Base-by-base conservation (phyloP, 2,888 invertebrate genomes). In the Endomychus coccineus region DNA sequence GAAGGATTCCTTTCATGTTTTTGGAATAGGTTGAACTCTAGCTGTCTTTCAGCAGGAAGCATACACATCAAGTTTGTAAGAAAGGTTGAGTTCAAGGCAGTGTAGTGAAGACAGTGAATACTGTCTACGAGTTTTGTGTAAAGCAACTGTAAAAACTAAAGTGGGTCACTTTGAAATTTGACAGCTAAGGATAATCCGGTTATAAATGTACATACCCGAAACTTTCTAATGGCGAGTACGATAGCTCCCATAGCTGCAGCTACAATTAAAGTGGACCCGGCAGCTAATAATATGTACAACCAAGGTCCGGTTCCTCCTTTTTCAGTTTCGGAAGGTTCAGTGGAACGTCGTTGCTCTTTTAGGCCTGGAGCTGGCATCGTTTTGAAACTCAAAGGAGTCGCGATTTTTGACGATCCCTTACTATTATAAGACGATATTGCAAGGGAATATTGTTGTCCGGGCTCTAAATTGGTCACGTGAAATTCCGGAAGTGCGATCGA, bases 391-490 rank as follows among this genome's bases (percentile, higher is more conserved):
- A 73, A 46, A 3, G 67, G 62, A 10, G 61, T 56, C 1, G 67
- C 55, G 33, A 59, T 59, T 41, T 61, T 60, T 42, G 73, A 72
- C 48, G 65, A 59, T 32, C 63, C 65, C 59, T 84, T 85, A 45
- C 70, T 71, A 61, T 86, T 86, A 60, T 74, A 75, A 2, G 85
- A 78, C 50, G 76, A 77, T 10, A 83, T 70, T 6, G 55, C 54
- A 12, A 58, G 52, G 44, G 57, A 55, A 50, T 71, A 70, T 37
- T 69, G 68, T 27, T 66, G 66, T 27, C 70, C 69, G 3, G 72
- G 65, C 43, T 72, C 70, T 43, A 74, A 55, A 35, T 68, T 70
- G 28, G 65, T 58, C 34, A 73, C 62, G 38, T 63, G 58, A 54
- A 74, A 74, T 39, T 70, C 67, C 10, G 73, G 69, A 19, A 51